A percentile compares a stretch with the other conserved stretches of the same genome.
Evolutionary conservation across 1,140 invertebrate species (phyloP).

Genomic region (Drosophila micromelanica): DNA sequence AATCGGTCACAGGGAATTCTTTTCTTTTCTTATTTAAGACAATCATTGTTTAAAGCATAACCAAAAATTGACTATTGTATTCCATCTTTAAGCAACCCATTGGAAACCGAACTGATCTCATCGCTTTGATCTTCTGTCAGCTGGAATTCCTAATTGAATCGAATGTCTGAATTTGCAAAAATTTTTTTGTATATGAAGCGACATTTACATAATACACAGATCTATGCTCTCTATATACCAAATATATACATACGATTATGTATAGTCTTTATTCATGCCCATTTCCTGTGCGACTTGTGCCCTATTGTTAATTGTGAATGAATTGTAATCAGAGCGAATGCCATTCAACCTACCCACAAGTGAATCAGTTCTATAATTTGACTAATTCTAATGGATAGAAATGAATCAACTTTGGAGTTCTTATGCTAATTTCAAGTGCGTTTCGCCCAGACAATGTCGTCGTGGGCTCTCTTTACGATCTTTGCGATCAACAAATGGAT

Average conservation of each 20-base stretch:
- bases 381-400: conserved; percentile 71
- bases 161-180: conserved; percentile 23
- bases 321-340: conserved; percentile 23
- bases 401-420: conserved; percentile 66
- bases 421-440: conserved; percentile 71
- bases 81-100: background rate
- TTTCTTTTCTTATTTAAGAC: background rate
- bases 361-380: conserved; percentile 73
- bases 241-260: background rate
- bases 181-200: conserved; percentile 2
- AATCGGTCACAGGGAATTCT: background rate
- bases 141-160: conserved; percentile 32
- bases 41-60: background rate
- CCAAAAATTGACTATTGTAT: background rate
- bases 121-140: conserved; percentile 11
- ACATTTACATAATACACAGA: conserved; percentile 11
- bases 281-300: conserved; percentile 38
- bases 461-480: conserved; percentile 53
- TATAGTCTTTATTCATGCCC: conserved; percentile 30
- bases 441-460: conserved; percentile 38
- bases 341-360: conserved; percentile 35
- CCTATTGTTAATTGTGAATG: conserved; percentile 48
- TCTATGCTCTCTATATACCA: background rate
- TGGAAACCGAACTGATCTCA: conserved; percentile 27
- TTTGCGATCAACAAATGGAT: background rate